Evolutionary conservation across 2,113 vertebrate species (phyloP).

Genomic region (Bothrops jararaca): DNA sequence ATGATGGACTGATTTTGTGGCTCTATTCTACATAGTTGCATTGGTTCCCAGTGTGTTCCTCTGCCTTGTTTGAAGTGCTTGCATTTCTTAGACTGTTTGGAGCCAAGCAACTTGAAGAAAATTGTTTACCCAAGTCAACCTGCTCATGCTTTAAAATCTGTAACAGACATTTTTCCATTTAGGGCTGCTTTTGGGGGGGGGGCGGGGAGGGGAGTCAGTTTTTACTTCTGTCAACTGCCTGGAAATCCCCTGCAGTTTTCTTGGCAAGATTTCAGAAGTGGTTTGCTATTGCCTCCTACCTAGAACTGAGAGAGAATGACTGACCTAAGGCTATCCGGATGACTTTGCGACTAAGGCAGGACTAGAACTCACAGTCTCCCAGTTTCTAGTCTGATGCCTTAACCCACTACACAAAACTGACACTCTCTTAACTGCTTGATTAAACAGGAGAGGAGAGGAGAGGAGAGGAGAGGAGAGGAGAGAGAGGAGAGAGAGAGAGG

Average conservation of each 20-base stretch:
- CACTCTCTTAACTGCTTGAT: background rate
- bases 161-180: background rate
- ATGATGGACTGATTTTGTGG: background rate
- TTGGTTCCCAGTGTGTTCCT: background rate
- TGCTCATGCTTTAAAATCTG: background rate
- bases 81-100: background rate
- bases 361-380: background rate
- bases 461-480: too few relatives aligned
- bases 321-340: background rate
- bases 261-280: background rate
- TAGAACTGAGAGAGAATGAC: background rate
- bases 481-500: too few relatives aligned
- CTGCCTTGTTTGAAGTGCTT: background rate
- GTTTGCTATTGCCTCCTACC: background rate
- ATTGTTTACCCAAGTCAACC: background rate
- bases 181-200: background rate
- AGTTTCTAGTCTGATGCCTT: background rate
- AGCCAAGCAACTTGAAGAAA: background rate
- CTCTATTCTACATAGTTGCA: background rate
- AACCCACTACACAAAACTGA: background rate
- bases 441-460: background rate
- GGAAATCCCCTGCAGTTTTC: background rate
- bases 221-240: background rate
- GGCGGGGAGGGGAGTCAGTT: background rate
- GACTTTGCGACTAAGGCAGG: background rate